Evolutionary conservation across 1,140 invertebrate genomes (phyloP), one percentile per base, ranked within the genome.

Genomic region (Brachionus manjavacas): DNA sequence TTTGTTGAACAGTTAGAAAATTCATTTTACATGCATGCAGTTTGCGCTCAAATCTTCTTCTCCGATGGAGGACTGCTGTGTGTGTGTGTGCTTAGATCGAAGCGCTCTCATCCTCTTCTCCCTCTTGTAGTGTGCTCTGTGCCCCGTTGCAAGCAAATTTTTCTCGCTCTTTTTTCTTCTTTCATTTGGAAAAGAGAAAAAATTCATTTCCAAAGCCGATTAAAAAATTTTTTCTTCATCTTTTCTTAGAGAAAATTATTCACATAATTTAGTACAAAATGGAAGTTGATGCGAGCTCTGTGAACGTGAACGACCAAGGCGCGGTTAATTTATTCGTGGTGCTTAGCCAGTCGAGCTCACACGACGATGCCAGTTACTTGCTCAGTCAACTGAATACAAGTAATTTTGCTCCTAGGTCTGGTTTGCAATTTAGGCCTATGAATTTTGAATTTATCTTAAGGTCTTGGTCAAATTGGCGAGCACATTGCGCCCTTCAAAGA

Each of bases 401-500:
- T 76, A 49, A 76, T 20, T 49, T 25, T 14, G n/a, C 41, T 23
- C 2, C 1, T n/a, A n/a, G n/a, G n/a, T n/a, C n/a, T n/a, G n/a
- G n/a, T n/a, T n/a, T n/a, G n/a, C 3, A 9, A 25, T 49, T 25
- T 76, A 41, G 35, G 68, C 68, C 20, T 76, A 76, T 46, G 16
- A 76, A 35, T 14, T 49, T 20, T 46, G 35, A 74, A 14, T 14
- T 20, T 46, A 23, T 12, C 25, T 14, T 0, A 49, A 76, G 72
- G 72, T 76, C 41, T 76, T 25, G 41, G 25, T 20, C 72, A 76
- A 49, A 76, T 76, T 25, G 72, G 72, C 4, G 72, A 76, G 11
- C 16, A 35, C 14, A 23, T 76, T 35, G 41, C 20, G 1, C 9
- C 16, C 16, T 49, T 49, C 46, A 76, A 76, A 23, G 14, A n/a